Evolutionary conservation across 1,140 invertebrate genomes (phyloP).

Genomic region (Steinernema khuongi): DNA sequence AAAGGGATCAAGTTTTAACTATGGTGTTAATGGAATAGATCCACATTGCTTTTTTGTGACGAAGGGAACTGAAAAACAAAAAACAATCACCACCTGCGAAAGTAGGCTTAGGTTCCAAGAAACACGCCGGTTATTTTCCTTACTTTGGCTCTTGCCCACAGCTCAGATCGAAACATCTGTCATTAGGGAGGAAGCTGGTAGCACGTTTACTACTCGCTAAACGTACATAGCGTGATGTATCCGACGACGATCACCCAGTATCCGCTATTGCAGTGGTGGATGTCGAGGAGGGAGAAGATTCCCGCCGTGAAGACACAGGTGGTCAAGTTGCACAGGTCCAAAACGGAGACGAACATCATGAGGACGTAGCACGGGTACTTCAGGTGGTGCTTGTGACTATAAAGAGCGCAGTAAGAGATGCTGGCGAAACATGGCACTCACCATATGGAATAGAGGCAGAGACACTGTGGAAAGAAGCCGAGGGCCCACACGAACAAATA

Average conservation of each 20-base stretch:
- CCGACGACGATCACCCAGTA: not conserved
- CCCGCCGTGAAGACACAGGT: not conserved
- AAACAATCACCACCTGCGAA: too few species aligned
- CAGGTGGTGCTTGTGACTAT: not conserved
- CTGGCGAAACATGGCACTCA: not conserved
- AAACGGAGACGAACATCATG: not conserved
- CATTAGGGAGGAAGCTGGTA: too few species aligned
- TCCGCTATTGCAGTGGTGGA: not conserved
- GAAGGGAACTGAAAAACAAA: too few species aligned
- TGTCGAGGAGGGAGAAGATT: not conserved
- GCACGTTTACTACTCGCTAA: too few species aligned
- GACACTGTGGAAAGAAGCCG: not conserved
- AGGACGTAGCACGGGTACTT: not conserved
- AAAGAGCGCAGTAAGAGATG: not conserved
- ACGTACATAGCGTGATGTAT: not conserved
- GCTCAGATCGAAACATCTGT: too few species aligned
- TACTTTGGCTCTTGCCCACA: too few species aligned
- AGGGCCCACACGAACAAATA: not conserved
- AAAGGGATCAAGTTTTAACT: too few species aligned
- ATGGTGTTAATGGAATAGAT: too few species aligned
- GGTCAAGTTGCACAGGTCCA: not conserved
- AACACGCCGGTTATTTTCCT: too few species aligned
- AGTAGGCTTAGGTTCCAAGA: too few species aligned
- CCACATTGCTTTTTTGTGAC: too few species aligned
- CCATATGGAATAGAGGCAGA: not conserved